Conservation (phyloP, 2,113 vertebrate genomes). For the Prionailurus viverrinus region DNA sequence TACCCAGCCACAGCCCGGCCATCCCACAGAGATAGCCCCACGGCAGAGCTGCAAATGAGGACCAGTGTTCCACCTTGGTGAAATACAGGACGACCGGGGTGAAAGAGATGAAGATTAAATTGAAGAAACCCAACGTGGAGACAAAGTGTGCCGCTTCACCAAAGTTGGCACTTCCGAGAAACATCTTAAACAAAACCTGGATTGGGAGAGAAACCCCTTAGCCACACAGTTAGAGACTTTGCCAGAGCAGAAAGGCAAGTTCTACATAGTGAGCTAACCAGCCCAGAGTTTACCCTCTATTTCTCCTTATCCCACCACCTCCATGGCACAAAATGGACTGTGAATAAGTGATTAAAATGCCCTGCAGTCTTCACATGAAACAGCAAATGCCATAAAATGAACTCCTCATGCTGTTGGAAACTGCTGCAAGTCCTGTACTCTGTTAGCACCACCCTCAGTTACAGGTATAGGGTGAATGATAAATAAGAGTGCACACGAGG, state of each 20-base stretch:
- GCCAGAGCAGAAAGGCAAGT: neutral
- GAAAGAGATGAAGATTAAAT: slow-evolving; percentile 97
- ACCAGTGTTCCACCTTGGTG: slow-evolving; percentile 98
- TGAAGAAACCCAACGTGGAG: slow-evolving; percentile 98
- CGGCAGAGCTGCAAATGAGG: slow-evolving; percentile 95
- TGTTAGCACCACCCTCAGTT: no score
- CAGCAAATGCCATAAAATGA: neutral
- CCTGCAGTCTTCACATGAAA: neutral
- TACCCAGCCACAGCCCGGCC: slow-evolving; percentile 97
- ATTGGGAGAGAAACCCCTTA: slow-evolving; percentile 46
- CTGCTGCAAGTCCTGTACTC: no score
- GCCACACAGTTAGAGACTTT: neutral
- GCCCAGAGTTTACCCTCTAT: neutral
- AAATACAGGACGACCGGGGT: slow-evolving; percentile 97
- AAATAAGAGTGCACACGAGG: neutral
- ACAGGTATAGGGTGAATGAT: neutral
- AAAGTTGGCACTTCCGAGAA: slow-evolving; percentile 97
- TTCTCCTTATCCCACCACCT: neutral
- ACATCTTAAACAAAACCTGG: slow-evolving; percentile 99
- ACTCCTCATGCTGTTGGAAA: neutral
- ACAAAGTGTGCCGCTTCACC: slow-evolving; percentile 98
- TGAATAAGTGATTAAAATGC: neutral
- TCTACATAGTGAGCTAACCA: neutral
- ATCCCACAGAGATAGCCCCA: slow-evolving; percentile 99
- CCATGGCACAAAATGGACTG: neutral